These are phyloP conservation scores for Aldabrachelys gigantea DNA, from an alignment of 2,113 vertebrate species.

Conservation along the genomic window DNA sequence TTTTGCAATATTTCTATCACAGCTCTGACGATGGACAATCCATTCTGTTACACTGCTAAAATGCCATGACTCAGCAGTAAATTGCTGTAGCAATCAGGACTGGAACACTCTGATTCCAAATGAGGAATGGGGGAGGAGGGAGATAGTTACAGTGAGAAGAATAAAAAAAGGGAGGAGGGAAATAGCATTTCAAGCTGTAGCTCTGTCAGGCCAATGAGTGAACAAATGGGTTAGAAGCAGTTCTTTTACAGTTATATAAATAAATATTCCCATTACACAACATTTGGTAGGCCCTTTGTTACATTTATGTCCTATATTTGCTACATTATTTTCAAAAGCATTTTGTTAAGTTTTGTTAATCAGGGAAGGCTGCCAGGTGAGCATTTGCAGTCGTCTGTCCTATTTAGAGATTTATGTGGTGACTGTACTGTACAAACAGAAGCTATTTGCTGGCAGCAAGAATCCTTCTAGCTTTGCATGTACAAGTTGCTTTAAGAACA, in stretches of 20 bases:
- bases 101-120: constrained; percentile 34
- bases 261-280: not conserved
- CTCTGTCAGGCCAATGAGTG: not conserved
- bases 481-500: constrained; percentile 44
- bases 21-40: not conserved
- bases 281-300: not conserved
- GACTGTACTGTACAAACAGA: not conserved
- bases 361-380: not conserved
- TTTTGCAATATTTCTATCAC: not conserved
- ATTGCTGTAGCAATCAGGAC: constrained; percentile 8
- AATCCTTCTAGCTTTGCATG: not conserved
- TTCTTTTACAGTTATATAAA: constrained; percentile 8
- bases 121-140: not conserved
- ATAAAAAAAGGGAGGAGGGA: not conserved
- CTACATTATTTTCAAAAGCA: not conserved
- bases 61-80: constrained; percentile 57
- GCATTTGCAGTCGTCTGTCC: not conserved
- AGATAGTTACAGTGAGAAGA: not conserved
- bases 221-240: not conserved
- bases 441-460: not conserved
- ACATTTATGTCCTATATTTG: not conserved
- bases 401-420: not conserved
- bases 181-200: not conserved
- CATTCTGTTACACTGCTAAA: constrained; percentile 11
- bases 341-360: not conserved